Conservation (phyloP, 2,113 vertebrate species). For the Azemiops feae region DNA sequence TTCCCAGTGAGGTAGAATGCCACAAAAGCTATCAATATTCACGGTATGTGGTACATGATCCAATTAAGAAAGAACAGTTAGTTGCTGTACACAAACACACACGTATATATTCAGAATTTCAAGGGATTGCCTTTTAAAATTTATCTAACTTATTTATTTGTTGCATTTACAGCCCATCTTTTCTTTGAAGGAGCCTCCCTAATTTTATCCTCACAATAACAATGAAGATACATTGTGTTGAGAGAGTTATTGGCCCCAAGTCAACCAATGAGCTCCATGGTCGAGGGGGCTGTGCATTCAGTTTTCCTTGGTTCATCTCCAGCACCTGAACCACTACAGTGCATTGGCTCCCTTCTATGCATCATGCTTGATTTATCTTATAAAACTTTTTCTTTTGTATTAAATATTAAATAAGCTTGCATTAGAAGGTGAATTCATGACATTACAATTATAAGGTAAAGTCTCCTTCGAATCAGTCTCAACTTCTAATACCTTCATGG, state of each 20-base stretch:
- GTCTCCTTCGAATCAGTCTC: neutral
- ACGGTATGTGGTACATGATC: slow-evolving; percentile 32
- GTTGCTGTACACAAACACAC: no score
- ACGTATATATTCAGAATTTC: neutral
- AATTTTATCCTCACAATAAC: neutral
- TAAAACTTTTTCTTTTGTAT: neutral
- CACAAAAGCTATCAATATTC: slow-evolving; percentile 32
- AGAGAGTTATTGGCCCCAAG: neutral
- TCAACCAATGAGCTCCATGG: neutral
- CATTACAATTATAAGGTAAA: neutral
- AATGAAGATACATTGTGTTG: neutral
- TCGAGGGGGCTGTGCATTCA: neutral
- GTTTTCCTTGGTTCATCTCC: neutral
- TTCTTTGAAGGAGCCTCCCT: neutral
- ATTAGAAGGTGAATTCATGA: neutral
- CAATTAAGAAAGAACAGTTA: slow-evolving; percentile 41
- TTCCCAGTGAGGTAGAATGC: neutral
- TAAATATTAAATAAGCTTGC: neutral
- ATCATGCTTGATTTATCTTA: neutral
- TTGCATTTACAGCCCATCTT: neutral
- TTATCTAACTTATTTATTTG: neutral
- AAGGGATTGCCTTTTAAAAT: neutral
- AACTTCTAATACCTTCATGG: neutral
- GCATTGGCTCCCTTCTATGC: neutral
- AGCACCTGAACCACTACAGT: neutral